A percentile compares a stretch with the other conserved stretches of the same genome.
Evolutionary conservation across 2,797 vertebrate species (phyloP).

Genomic region (Ceyx erithaca): DNA sequence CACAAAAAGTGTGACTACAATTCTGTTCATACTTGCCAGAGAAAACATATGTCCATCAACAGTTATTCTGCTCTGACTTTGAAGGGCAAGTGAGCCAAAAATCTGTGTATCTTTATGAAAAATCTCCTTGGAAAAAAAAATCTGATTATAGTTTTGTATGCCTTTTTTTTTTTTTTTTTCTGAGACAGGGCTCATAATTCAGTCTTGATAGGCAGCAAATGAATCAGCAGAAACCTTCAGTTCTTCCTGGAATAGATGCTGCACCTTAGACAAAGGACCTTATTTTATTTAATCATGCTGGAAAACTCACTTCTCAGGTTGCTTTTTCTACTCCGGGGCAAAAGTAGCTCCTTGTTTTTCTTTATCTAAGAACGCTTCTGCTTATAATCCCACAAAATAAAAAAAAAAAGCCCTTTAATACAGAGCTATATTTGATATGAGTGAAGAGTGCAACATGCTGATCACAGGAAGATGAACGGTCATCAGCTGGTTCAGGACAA

Average conservation of each 20-base stretch:
- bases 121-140: neutral
- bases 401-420: conserved; percentile 20
- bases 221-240: conserved; percentile 38
- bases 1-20: neutral
- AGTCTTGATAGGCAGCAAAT: neutral
- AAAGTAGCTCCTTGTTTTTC: neutral
- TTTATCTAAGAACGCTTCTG: neutral
- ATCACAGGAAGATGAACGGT: neutral
- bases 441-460: neutral
- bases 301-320: neutral
- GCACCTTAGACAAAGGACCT: neutral
- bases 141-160: neutral
- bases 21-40: neutral
- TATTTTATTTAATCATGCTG: neutral
- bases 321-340: neutral
- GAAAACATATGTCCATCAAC: neutral
- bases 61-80: conserved; percentile 17
- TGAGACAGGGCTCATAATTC: neutral
- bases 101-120: neutral
- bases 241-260: neutral
- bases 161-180: neutral
- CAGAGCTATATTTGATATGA: neutral
- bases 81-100: neutral
- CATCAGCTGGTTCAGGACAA: neutral
- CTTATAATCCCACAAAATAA: neutral